Percentiles rank a stretch among this genome's conserved stretches.
These are phyloP conservation scores for Clunio marinus DNA, from an alignment of 2,888 invertebrate species.

Conservation along the genomic window DNA sequence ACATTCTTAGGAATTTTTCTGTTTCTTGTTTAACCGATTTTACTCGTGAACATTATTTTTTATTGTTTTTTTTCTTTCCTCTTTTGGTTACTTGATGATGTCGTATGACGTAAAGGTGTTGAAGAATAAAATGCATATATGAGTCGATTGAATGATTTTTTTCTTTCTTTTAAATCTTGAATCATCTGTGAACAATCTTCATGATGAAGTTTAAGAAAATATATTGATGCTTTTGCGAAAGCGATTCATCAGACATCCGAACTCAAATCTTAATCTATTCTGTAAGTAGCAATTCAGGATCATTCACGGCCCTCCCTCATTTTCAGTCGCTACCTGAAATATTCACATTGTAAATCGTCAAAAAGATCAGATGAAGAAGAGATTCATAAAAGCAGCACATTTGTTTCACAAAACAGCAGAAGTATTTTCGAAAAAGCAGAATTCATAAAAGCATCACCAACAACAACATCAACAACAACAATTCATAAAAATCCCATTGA, in stretches of 20 bases:
- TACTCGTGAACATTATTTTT: no score
- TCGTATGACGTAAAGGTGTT: neutral
- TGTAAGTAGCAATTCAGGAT: constrained; percentile 13
- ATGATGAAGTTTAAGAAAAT: neutral
- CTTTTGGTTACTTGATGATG: neutral
- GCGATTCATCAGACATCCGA: no score
- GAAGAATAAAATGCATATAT: neutral
- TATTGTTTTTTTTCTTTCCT: no score
- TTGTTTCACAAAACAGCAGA: constrained; percentile 17
- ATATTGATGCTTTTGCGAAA: neutral
- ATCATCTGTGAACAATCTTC: neutral
- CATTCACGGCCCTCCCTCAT: neutral
- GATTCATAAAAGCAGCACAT: neutral
- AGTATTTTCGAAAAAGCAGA: no score
- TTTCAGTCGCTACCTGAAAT: constrained; percentile 6
- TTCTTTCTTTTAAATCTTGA: neutral
- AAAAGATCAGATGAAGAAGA: neutral
- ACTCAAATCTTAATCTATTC: constrained; percentile 16
- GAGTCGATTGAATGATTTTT: neutral
- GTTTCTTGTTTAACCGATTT: neutral
- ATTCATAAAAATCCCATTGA: constrained; percentile 18
- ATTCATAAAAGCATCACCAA: no score
- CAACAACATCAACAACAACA: neutral
- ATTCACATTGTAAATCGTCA: constrained; percentile 4
- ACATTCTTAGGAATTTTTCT: neutral